These are phyloP conservation scores for Dendroctonus ponderosae DNA, from an alignment of 1,140 invertebrate genomes.

Conservation along the genomic window DNA sequence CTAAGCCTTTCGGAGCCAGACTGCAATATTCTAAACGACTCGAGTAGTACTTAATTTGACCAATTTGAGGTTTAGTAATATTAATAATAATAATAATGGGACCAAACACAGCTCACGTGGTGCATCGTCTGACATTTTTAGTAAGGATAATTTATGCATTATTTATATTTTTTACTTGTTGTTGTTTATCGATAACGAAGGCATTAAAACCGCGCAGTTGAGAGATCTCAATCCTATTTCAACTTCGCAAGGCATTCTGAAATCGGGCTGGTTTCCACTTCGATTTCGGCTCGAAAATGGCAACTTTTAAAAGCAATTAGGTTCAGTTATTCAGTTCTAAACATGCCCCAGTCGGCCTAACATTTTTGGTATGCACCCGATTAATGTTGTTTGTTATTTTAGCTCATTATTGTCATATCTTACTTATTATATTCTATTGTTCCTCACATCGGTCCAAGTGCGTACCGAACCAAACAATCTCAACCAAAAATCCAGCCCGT, in stretches of 20 bases:
- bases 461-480: conserved; percentile 1
- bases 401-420: conserved; percentile 43
- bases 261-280: conserved; percentile 14
- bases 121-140: conserved; percentile 34
- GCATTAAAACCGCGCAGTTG: conserved; percentile 42
- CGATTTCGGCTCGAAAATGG: too few relatives aligned
- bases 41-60: too few relatives aligned
- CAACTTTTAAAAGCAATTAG: not conserved
- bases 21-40: conserved; percentile 7
- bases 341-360: too few relatives aligned
- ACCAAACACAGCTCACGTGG: conserved; percentile 15
- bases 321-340: too few relatives aligned
- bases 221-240: conserved; percentile 47
- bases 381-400: conserved; percentile 46
- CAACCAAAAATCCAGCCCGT: conserved; percentile 21
- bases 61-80: too few relatives aligned
- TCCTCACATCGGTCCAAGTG: conserved; percentile 38
- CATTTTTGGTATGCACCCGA: conserved; percentile 38
- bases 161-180: conserved; percentile 42
- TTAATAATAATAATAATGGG: conserved; percentile 9
- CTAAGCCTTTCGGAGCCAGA: too few relatives aligned
- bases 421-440: conserved; percentile 49
- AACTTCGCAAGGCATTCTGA: conserved; percentile 6
- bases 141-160: conserved; percentile 37
- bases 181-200: conserved; percentile 39